phyloP scores from a whole-genome alignment of 2,797 vertebrate species.

The Tapirus indicus region DNA sequence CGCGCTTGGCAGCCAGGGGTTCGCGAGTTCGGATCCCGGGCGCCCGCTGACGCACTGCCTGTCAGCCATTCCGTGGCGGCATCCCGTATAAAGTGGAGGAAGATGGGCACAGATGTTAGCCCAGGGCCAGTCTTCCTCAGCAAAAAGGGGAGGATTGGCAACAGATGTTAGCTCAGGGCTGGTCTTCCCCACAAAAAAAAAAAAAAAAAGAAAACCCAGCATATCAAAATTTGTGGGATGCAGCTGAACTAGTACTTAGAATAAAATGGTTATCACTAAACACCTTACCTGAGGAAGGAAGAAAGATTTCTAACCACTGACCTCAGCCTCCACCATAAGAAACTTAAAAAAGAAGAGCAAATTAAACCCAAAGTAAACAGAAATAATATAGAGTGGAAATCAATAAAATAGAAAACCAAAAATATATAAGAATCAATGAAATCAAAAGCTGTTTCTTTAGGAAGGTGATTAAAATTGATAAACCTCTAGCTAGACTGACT shows the following conservation, averaged over 20 bases:
- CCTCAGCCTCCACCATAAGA: not conserved
- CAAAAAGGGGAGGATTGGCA: no score
- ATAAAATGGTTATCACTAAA: not conserved
- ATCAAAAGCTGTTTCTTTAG: not conserved
- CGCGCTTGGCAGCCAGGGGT: no score
- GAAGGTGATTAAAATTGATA: not conserved
- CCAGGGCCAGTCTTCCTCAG: no score
- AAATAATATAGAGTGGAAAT: not conserved
- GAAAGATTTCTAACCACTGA: not conserved
- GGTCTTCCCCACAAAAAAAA: no score
- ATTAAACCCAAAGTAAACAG: not conserved
- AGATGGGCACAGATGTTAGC: no score
- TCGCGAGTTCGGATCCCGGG: no score
- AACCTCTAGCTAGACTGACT: not conserved
- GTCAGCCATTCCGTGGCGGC: no score
- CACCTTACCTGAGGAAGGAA: not conserved
- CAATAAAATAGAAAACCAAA: not conserved
- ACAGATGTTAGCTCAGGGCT: no score
- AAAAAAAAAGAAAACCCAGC: not conserved
- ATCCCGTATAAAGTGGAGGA: no score
- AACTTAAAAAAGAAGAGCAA: not conserved
- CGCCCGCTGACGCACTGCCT: no score
- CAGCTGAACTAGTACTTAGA: not conserved
- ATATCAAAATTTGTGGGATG: not conserved
- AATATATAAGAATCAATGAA: not conserved